Conservation (phyloP, 2,797 vertebrate genomes). For the Silurus lanzhouensis region DNA sequence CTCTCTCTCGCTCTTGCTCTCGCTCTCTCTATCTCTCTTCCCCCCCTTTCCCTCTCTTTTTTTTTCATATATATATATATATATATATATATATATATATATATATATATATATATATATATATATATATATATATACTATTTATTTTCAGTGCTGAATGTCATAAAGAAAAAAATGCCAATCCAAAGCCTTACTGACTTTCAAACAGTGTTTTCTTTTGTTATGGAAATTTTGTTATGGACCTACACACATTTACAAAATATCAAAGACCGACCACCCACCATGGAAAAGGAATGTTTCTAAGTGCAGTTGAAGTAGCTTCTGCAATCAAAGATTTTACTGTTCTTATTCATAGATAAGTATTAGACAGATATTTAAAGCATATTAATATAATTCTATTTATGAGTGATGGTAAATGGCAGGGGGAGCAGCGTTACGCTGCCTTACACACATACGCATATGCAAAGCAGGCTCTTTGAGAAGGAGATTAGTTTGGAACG, state of each 20-base stretch:
- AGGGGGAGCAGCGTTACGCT: conserved; percentile 26
- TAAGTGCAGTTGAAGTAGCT: conserved; percentile 59
- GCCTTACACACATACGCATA: conserved; percentile 28
- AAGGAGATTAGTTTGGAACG: conserved; percentile 29
- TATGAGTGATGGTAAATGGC: conserved; percentile 46
- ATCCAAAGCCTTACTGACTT: conserved; percentile 82
- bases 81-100: conserved; percentile 15
- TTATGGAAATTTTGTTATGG: conserved; percentile 69
- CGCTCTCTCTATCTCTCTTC: too few species aligned
- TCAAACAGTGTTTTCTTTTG: conserved; percentile 61
- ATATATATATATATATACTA: conserved; percentile 57
- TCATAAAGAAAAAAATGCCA: conserved; percentile 69
- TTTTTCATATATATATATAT: conserved; percentile 45
- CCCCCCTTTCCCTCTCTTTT: too few species aligned
- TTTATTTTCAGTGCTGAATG: conserved; percentile 82
- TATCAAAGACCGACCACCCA: conserved; percentile 70
- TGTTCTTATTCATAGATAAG: conserved; percentile 49
- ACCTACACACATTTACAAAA: conserved; percentile 67
- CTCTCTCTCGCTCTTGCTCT: too few species aligned
- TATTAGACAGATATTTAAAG: conserved; percentile 56
- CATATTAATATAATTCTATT: conserved; percentile 60
- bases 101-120: conserved; percentile 48
- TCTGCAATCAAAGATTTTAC: conserved; percentile 67
- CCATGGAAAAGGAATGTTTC: conserved; percentile 70
- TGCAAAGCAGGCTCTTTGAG: conserved; percentile 50